Evolutionary conservation across 2,888 invertebrate species (phyloP), one percentile per base, ranked within the genome.

Genomic region (Candidula unifasciata): DNA sequence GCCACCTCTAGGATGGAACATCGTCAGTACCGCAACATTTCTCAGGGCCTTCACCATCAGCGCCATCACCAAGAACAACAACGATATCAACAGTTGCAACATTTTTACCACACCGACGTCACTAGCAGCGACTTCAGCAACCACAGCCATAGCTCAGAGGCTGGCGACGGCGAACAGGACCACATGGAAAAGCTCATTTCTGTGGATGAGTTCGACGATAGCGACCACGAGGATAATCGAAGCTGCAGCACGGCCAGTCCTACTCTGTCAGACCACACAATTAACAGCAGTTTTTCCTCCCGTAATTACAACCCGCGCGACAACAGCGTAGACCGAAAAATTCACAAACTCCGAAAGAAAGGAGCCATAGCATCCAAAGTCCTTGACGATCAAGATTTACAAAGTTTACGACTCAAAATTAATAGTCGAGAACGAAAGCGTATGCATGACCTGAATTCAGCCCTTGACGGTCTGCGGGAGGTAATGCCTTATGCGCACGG

Each of bases 371-470:
- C 82, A 21, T 82, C 80, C 60, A 87, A 87, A 74, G 83, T 81
- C 13, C 77, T 90, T 85, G 88, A 89, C 68, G 93, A 93, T 78
- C 85, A 77, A 10, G 93, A 93, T 76, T 80, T 92, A 30, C 93
- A 93, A 81, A 90, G 90, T 3, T 87, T 93, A 24, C 87, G 93
- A 33, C 89, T 93, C 71, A 94, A 94, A 87, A 94, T 94, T 68
- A 94, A 94, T 90, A 93, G 94, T 64, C 90, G 94, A 33, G 94
- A 94, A 89, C 89, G 94, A 52, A 91, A 93, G 86, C 88, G 94
- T 57, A 94, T 94, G 94, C 94, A 94, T 89, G 94, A 94, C 87
- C 89, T 94, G 82, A 94, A 94, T 88, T 93, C 94, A 5, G 94
- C 94, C 0, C 87, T 94, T 83, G 94, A 94, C 85, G 92, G 93